Evolutionary conservation across 2,888 invertebrate genomes (phyloP).

Genomic region (Diloba caeruleocephala): DNA sequence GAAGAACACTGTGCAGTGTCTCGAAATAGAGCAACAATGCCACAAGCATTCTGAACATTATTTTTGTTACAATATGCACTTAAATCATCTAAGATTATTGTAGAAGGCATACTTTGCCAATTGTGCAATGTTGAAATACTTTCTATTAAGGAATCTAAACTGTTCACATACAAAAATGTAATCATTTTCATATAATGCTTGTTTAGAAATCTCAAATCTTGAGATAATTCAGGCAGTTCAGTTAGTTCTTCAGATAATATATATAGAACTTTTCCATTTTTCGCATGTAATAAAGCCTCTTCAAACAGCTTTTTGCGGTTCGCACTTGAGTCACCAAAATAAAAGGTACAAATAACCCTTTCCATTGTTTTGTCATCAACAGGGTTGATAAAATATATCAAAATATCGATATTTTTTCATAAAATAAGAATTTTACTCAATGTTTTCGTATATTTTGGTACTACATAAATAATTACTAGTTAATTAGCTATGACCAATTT

Average conservation of each 20-base stretch:
- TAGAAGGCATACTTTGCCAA: constrained; percentile 78
- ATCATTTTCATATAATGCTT: constrained; percentile 83
- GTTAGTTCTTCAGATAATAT: constrained; percentile 76
- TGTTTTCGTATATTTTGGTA: too few species aligned
- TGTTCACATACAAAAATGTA: constrained; percentile 78
- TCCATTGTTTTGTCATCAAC: constrained; percentile 12
- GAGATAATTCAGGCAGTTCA: constrained; percentile 79
- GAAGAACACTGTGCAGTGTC: constrained; percentile 73
- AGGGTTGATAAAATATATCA: too few species aligned
- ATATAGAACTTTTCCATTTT: constrained; percentile 79
- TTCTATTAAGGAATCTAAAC: constrained; percentile 72
- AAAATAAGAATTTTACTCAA: too few species aligned
- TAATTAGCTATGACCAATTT: too few species aligned
- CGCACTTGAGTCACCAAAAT: constrained; percentile 61
- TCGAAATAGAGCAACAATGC: constrained; percentile 71
- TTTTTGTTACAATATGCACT: constrained; percentile 68
- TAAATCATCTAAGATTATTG: constrained; percentile 79
- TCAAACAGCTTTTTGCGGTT: constrained; percentile 78
- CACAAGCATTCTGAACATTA: constrained; percentile 75
- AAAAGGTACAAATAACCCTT: constrained; percentile 60
- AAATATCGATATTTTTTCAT: too few species aligned
- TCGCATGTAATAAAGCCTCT: constrained; percentile 71
- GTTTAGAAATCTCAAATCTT: constrained; percentile 71
- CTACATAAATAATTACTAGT: too few species aligned
- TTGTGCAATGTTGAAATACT: constrained; percentile 72